Conservation (phyloP, 2,888 invertebrate species). For the Spilosoma lubricipeda region DNA sequence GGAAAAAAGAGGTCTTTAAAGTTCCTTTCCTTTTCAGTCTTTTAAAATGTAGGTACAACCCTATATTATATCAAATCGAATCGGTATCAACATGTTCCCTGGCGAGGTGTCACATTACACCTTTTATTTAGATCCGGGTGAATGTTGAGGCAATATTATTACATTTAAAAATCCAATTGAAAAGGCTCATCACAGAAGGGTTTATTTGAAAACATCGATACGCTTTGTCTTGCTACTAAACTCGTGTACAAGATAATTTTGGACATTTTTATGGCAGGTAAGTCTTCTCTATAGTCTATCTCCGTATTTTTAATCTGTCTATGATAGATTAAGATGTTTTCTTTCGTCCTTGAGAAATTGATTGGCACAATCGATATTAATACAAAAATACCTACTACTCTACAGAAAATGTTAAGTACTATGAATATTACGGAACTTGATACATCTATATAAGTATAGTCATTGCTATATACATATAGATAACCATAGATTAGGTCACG, state of each 20-base stretch:
- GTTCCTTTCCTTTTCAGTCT: background rate
- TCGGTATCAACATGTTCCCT: background rate
- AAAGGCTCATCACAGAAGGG: background rate
- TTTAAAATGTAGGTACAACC: background rate
- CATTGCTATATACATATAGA: background rate
- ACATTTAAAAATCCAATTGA: background rate
- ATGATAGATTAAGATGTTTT: too few species aligned
- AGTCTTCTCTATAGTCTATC: too few species aligned
- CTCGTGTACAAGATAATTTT: background rate
- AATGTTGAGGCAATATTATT: background rate
- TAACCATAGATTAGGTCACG: conserved; percentile 1
- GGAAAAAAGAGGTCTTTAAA: background rate
- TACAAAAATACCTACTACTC: background rate
- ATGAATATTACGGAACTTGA: background rate
- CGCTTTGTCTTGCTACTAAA: background rate
- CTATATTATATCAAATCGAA: conserved; percentile 4
- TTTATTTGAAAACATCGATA: background rate
- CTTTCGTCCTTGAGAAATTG: too few species aligned
- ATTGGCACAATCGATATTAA: too few species aligned
- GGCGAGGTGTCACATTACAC: background rate
- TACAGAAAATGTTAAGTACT: background rate
- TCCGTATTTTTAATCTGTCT: too few species aligned
- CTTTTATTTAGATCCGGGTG: background rate
- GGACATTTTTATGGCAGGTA: background rate
- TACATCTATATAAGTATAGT: background rate